These are phyloP conservation scores for Drosophila bunnanda DNA, from an alignment of 2,888 invertebrate species.

Conservation along the genomic window DNA sequence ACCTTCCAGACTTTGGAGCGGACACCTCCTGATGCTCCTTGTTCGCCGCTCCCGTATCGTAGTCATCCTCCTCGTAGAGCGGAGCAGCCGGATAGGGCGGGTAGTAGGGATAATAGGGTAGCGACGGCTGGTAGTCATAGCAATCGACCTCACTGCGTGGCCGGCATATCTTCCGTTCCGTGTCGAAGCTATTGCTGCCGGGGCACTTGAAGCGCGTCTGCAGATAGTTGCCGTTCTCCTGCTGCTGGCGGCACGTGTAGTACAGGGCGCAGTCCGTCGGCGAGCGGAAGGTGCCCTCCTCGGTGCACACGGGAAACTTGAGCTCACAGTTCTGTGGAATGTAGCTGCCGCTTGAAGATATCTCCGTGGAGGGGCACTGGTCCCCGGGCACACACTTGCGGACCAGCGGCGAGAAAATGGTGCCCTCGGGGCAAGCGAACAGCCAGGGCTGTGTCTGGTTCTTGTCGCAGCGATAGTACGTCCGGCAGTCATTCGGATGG, in stretches of 20 bases:
- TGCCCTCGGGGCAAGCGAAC: slow-evolving; percentile 79
- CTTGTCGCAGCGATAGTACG: slow-evolving; percentile 82
- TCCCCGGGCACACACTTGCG: slow-evolving; percentile 78
- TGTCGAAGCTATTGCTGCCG: slow-evolving; percentile 69
- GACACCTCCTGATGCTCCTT: slow-evolving; percentile 7
- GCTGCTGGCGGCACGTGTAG: slow-evolving; percentile 84
- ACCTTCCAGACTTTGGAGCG: neutral
- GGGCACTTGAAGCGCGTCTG: slow-evolving; percentile 84
- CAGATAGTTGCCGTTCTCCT: slow-evolving; percentile 78
- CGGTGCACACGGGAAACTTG: slow-evolving; percentile 83
- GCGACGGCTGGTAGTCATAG: slow-evolving; percentile 53
- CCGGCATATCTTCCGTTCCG: slow-evolving; percentile 60
- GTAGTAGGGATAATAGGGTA: slow-evolving; percentile 30
- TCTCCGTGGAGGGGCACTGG: slow-evolving; percentile 80
- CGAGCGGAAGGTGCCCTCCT: slow-evolving; percentile 82
- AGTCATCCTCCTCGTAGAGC: slow-evolving; percentile 46
- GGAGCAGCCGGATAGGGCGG: slow-evolving; percentile 45
- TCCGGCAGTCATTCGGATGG: slow-evolving; percentile 79
- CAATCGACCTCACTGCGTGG: slow-evolving; percentile 67
- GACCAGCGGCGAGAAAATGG: slow-evolving; percentile 76
- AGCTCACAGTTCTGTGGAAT: slow-evolving; percentile 74
- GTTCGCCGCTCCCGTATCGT: slow-evolving; percentile 11
- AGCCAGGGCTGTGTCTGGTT: slow-evolving; percentile 71
- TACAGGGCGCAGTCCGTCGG: slow-evolving; percentile 84
- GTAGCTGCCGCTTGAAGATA: slow-evolving; percentile 71